These are phyloP conservation scores for Eleginops maclovinus DNA, from an alignment of 2,113 vertebrate species.

Conservation along the genomic window DNA sequence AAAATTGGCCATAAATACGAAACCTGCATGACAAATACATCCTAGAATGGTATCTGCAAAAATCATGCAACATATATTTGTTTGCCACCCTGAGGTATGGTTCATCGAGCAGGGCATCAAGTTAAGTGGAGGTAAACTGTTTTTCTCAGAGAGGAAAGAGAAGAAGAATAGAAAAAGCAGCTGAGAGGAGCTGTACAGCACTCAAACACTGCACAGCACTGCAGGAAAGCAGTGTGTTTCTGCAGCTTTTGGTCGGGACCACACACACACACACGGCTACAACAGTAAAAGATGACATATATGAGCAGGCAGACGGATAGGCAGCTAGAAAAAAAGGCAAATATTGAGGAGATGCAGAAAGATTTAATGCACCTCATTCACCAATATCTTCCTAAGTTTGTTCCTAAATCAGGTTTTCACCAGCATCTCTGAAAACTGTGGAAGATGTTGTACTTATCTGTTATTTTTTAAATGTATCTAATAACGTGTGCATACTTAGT, in stretches of 20 bases:
- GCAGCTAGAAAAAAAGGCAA: constrained; percentile 9
- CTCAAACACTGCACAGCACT: constrained; percentile 18
- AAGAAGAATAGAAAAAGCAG: constrained; percentile 13
- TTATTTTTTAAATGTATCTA: too few species aligned
- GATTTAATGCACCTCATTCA: constrained; percentile 2
- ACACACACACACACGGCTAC: constrained; percentile 14
- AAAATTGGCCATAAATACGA: constrained; percentile 9
- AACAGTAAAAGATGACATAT: constrained; percentile 16
- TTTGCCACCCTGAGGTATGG: neutral
- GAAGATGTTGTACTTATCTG: too few species aligned
- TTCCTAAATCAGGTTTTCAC: too few species aligned
- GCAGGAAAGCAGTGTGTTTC: constrained; percentile 45
- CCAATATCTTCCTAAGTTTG: too few species aligned
- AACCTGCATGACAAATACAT: constrained; percentile 1
- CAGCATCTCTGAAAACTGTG: too few species aligned
- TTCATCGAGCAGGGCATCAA: constrained; percentile 21
- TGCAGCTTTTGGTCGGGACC: constrained; percentile 23
- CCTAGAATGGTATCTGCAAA: neutral
- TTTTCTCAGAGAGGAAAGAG: neutral
- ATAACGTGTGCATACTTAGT: too few species aligned
- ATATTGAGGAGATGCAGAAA: neutral
- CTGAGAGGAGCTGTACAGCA: constrained; percentile 39
- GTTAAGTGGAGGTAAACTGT: constrained; percentile 8
- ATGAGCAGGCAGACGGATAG: constrained; percentile 29
- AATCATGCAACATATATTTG: neutral